A percentile compares a stretch with the other conserved stretches of the same genome.
Evolutionary conservation across 2,888 invertebrate species (phyloP).

Genomic region (Hofmannophila pseudospretella): DNA sequence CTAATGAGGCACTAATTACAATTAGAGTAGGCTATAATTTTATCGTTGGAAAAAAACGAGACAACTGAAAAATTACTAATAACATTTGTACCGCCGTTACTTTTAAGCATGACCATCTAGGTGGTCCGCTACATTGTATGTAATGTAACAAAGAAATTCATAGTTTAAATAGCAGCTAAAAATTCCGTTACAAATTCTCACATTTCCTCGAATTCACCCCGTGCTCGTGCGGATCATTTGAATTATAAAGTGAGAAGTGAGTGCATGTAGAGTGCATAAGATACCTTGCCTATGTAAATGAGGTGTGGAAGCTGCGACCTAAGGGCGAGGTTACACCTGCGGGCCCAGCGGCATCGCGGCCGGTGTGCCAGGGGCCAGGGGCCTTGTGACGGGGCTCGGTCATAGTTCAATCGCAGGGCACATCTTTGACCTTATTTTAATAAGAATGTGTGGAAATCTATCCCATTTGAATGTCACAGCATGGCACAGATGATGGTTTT

Average conservation of each 20-base stretch:
- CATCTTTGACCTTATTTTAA: slow-evolving; percentile 9
- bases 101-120: slow-evolving; percentile 6
- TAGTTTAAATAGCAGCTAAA: slow-evolving; percentile 27
- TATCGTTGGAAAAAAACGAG: no score
- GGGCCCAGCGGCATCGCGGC: slow-evolving; percentile 13
- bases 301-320: slow-evolving; percentile 41
- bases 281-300: slow-evolving; percentile 66
- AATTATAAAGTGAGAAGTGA: slow-evolving; percentile 72
- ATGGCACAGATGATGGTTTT: no score
- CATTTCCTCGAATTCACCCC: slow-evolving; percentile 58
- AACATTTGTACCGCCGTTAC: neutral
- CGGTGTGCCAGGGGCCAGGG: slow-evolving; percentile 10
- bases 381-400: slow-evolving; percentile 22
- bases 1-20: no score
- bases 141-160: slow-evolving; percentile 11
- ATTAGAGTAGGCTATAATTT: no score
- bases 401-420: slow-evolving; percentile 34
- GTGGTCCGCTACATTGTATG: slow-evolving; percentile 5
- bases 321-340: slow-evolving; percentile 55
- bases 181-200: slow-evolving; percentile 73
- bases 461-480: no score
- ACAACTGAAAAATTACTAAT: no score
- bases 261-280: slow-evolving; percentile 69
- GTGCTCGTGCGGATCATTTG: slow-evolving; percentile 61
- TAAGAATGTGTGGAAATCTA: no score